These are phyloP conservation scores for Calyptomena viridis DNA, from an alignment of 2,113 vertebrate species.

Conservation along the genomic window DNA sequence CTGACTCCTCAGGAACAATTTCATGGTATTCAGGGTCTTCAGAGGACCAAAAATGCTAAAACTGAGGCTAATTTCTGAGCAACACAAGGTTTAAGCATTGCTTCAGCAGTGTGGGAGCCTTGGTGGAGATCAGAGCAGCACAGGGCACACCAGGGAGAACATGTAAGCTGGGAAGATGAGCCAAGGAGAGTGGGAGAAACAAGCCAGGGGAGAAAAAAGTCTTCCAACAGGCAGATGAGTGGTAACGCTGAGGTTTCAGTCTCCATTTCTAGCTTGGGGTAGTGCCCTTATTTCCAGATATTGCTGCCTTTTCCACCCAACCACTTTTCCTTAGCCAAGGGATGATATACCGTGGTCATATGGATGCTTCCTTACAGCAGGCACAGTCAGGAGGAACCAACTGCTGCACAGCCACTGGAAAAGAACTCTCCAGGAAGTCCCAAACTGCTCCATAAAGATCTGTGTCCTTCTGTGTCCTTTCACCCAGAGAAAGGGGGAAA, in stretches of 20 bases:
- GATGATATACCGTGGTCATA: background rate
- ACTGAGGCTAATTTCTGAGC: background rate
- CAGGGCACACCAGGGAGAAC: background rate
- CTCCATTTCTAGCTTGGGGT: background rate
- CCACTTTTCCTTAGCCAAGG: background rate
- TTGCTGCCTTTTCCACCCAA: background rate
- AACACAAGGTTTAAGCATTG: background rate
- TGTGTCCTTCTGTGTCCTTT: background rate
- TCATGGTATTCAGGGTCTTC: background rate
- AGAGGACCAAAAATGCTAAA: background rate
- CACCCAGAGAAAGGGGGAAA: background rate
- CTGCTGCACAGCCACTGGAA: background rate
- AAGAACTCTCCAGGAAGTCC: background rate
- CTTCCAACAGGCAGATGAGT: background rate
- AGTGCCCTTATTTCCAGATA: too few relatives aligned
- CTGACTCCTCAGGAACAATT: background rate
- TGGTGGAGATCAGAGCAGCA: background rate
- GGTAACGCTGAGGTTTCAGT: background rate
- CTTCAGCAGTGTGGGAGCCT: background rate
- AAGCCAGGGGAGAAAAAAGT: background rate
- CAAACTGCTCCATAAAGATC: background rate
- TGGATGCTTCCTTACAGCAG: background rate
- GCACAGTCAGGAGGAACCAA: background rate
- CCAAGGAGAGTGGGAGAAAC: background rate
- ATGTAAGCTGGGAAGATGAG: fast-evolving